A percentile compares a stretch with the other conserved stretches of the same genome.
phyloP scores from a whole-genome alignment of 2,797 vertebrate genomes.

The Lagodon rhomboides region DNA sequence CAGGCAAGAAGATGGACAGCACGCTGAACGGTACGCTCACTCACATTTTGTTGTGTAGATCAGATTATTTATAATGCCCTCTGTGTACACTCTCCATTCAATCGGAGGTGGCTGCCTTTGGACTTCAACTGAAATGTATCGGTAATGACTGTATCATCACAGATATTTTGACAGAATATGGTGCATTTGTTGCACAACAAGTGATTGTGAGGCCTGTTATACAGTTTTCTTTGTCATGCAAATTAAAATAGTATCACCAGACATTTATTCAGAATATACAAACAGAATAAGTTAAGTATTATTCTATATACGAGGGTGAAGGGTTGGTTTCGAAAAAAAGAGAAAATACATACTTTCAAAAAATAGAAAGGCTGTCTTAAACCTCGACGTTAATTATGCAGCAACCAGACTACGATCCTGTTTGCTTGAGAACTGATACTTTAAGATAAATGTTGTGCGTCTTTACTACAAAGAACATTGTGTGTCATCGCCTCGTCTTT shows the following conservation, averaged over 20 bases:
- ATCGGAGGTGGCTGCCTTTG: conserved; percentile 39
- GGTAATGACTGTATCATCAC: conserved; percentile 30
- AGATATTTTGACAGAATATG: conserved; percentile 35
- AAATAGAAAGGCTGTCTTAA: neutral
- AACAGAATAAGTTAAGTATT: too few species aligned
- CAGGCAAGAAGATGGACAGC: conserved; percentile 93
- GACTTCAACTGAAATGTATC: conserved; percentile 46
- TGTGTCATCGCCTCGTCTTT: neutral
- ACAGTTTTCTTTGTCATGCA: conserved; percentile 1
- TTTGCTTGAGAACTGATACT: neutral
- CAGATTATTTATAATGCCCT: conserved; percentile 51
- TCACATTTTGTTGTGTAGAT: conserved; percentile 51
- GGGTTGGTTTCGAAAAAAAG: neutral
- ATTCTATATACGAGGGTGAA: neutral
- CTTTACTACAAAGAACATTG: neutral
- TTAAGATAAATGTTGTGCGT: neutral
- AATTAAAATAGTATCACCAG: neutral
- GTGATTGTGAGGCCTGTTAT: conserved; percentile 9
- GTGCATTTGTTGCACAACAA: neutral
- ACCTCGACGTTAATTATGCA: neutral
- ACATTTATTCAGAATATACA: neutral
- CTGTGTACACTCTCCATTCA: conserved; percentile 12
- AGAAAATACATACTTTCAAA: neutral
- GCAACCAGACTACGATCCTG: neutral
- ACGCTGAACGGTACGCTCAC: conserved; percentile 89